Evolutionary conservation across 2,113 vertebrate genomes (phyloP).

Genomic region (Oryzias curvinotus): DNA sequence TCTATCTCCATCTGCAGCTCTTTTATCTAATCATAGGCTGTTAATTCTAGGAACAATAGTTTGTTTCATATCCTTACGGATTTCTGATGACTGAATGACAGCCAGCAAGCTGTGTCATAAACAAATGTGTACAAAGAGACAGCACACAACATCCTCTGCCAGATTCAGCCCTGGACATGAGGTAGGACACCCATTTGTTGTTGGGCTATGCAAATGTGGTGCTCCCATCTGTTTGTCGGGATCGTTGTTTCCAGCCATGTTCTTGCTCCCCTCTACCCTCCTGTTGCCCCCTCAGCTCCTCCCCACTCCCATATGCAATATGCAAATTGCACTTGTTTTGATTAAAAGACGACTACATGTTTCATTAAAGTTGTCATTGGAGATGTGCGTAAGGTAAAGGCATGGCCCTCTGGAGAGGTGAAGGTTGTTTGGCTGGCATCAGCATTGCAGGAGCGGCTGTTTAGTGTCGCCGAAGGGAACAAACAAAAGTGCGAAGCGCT

Average conservation of each 20-base stretch:
- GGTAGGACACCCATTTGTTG: conserved; percentile 48
- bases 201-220: conserved; percentile 59
- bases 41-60: too few species aligned
- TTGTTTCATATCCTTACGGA: too few species aligned
- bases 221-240: conserved; percentile 64
- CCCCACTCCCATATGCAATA: conserved; percentile 26
- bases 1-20: too few species aligned
- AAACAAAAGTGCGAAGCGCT: conserved; percentile 55
- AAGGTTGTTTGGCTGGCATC: conserved; percentile 60
- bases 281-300: conserved; percentile 8
- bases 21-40: too few species aligned
- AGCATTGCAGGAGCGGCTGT: conserved; percentile 57
- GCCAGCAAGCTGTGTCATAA: conserved; percentile 3
- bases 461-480: conserved; percentile 52
- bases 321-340: conserved; percentile 74
- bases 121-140: conserved; percentile 21
- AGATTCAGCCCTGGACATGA: conserved; percentile 46
- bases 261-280: conserved; percentile 31
- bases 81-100: too few species aligned
- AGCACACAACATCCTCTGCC: conserved; percentile 18
- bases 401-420: conserved; percentile 56
- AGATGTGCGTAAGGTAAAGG: conserved; percentile 39
- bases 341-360: conserved; percentile 74
- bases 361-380: conserved; percentile 63
- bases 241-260: conserved; percentile 50